These are phyloP conservation scores for Pterois miles DNA, from an alignment of 2,797 vertebrate species.

Conservation along the genomic window DNA sequence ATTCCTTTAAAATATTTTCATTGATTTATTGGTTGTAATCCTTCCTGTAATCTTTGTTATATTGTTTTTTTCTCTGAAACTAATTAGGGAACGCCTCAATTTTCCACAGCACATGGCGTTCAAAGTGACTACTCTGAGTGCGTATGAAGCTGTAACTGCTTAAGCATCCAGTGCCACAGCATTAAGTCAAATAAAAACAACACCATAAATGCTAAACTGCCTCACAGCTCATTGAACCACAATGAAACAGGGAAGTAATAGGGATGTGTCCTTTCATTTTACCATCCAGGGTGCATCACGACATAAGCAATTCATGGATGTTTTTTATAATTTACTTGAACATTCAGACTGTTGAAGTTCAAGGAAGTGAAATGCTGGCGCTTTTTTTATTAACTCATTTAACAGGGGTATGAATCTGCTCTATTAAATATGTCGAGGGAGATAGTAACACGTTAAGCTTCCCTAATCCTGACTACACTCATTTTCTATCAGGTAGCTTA, in stretches of 20 bases:
- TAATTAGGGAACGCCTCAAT: background rate
- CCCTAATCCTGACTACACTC: conserved; percentile 20
- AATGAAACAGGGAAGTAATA: conserved; percentile 1
- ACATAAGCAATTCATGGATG: conserved; percentile 18
- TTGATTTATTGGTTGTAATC: background rate
- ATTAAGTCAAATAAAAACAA: conserved; percentile 8
- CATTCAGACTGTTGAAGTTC: background rate
- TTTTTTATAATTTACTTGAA: conserved; percentile 8
- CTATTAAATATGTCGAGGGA: conserved; percentile 31
- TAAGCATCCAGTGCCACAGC: background rate
- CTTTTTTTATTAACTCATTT: background rate
- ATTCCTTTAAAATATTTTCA: background rate
- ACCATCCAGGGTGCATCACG: background rate
- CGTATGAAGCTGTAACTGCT: background rate
- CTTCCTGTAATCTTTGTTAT: background rate
- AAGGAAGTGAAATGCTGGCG: conserved; percentile 14
- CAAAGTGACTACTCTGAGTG: background rate
- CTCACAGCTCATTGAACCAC: conserved; percentile 41
- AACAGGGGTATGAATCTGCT: conserved; percentile 14
- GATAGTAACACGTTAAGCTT: conserved; percentile 16
- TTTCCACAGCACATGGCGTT: background rate
- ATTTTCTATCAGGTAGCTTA: conserved; percentile 8
- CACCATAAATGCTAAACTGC: conserved; percentile 15
- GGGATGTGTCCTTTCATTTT: background rate
- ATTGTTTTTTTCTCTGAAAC: background rate